A percentile compares a stretch with the other conserved stretches of the same genome.
phyloP scores from a whole-genome alignment of 2,113 vertebrate species.

The human region GRCh38 chr12:108100501-108101000 shows the following conservation, averaged over 20 bases:
- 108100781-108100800: not conserved
- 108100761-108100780: not conserved
- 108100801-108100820: fast-evolving
- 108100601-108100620: not conserved
- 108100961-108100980: not conserved
- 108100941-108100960: not conserved
- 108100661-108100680: not conserved
- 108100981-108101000: not conserved
- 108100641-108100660: too few species aligned
- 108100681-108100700: not conserved
- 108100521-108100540: not conserved
- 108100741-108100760: too few species aligned
- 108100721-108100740: not conserved
- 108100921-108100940: not conserved
- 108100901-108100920: not conserved
- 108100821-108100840: fast-evolving
- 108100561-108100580: not conserved
- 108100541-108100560: not conserved
- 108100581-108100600: not conserved
- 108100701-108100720: not conserved
- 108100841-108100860: not conserved
- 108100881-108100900: not conserved
- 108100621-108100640: not conserved
- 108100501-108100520: not conserved
- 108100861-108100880: not conserved